Evolutionary conservation across 2,797 vertebrate genomes (phyloP).

Genomic region (Psittacula derbiana): DNA sequence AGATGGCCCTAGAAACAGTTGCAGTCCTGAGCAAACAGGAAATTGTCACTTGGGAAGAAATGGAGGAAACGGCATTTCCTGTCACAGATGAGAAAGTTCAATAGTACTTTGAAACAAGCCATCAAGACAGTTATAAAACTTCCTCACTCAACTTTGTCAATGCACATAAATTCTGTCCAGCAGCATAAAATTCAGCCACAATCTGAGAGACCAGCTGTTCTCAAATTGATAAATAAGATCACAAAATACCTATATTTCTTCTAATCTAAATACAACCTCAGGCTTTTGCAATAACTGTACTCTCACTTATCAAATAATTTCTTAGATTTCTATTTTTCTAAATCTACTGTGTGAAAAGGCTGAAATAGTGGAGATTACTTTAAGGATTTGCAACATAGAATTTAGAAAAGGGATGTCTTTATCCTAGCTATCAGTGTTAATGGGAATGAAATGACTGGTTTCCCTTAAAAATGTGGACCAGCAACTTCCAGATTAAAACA

Average conservation of each 20-base stretch:
- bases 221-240: not conserved
- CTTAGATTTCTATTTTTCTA: not conserved
- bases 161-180: not conserved
- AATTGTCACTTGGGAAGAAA: not conserved
- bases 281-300: not conserved
- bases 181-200: not conserved
- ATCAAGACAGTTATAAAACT: not conserved
- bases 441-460: not conserved
- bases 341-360: not conserved
- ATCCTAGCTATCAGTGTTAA: not conserved
- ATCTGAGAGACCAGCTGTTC: not conserved
- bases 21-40: not conserved
- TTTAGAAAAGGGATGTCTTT: not conserved
- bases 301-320: not conserved
- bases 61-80: not conserved
- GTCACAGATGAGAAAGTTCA: not conserved
- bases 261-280: not conserved
- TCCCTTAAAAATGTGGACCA: not conserved
- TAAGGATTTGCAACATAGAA: not conserved
- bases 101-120: not conserved
- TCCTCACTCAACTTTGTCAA: not conserved
- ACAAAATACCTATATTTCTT: not conserved
- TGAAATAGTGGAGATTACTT: not conserved
- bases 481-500: not conserved
- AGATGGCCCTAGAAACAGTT: not conserved